phyloP scores from a whole-genome alignment of 2,113 vertebrate species.

The Hylia prasina region DNA sequence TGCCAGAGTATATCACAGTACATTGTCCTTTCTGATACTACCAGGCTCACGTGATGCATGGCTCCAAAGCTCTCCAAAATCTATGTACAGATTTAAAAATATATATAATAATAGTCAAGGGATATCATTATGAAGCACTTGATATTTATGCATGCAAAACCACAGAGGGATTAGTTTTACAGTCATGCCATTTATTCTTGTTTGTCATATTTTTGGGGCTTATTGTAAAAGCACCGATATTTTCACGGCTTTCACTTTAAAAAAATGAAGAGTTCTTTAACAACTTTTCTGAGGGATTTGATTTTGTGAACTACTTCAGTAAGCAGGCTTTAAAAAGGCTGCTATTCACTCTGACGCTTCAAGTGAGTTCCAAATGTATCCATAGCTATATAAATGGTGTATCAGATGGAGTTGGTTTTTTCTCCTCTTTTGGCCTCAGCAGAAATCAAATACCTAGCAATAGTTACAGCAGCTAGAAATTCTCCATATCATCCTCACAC shows the following conservation, averaged over 20 bases:
- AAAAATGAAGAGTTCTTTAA: neutral
- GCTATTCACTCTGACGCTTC: neutral
- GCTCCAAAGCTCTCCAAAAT: neutral
- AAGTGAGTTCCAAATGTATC: neutral
- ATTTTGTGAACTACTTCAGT: neutral
- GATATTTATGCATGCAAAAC: neutral
- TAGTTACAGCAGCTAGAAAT: neutral
- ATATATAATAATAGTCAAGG: neutral
- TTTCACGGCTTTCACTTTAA: neutral
- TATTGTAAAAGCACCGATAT: neutral
- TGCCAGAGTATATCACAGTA: neutral
- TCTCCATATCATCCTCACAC: neutral
- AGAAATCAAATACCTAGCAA: neutral
- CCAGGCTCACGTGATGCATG: accelerated
- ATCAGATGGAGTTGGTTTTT: neutral
- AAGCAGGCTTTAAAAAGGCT: neutral
- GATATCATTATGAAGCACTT: neutral
- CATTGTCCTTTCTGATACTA: neutral
- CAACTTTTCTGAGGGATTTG: neutral
- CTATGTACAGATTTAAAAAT: neutral
- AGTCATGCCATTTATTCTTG: neutral
- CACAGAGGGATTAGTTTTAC: neutral
- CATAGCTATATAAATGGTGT: neutral
- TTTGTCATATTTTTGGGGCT: neutral
- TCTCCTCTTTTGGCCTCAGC: neutral